These are phyloP conservation scores for Amblyjoppa proteus DNA, from an alignment of 2,888 invertebrate genomes.

Conservation along the genomic window DNA sequence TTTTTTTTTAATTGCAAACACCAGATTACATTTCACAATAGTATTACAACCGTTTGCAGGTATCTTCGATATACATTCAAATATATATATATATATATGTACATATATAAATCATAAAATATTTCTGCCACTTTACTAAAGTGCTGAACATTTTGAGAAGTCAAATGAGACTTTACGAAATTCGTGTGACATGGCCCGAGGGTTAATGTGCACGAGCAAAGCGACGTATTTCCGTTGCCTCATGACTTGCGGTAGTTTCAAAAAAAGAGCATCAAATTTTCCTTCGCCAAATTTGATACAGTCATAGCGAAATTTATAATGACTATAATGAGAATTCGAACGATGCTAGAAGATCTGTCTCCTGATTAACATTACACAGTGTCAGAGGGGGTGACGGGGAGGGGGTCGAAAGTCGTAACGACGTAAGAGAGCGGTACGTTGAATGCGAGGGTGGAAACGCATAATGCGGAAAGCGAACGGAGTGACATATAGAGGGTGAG, in stretches of 20 bases:
- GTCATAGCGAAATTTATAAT: neutral
- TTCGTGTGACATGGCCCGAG: neutral
- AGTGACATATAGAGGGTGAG: conserved; percentile 50
- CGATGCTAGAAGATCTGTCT: conserved; percentile 36
- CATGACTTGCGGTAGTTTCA: neutral
- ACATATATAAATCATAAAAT: no score
- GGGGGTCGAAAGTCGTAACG: conserved; percentile 62
- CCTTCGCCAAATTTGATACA: neutral
- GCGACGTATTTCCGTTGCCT: neutral
- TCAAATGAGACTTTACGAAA: no score
- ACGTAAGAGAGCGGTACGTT: conserved; percentile 63
- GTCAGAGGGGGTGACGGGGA: neutral
- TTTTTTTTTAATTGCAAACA: neutral
- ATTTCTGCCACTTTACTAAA: no score
- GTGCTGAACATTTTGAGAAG: no score
- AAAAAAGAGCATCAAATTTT: neutral
- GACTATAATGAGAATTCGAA: conserved; percentile 40
- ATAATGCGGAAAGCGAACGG: conserved; percentile 59
- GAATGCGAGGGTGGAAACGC: conserved; percentile 65
- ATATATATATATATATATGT: no score
- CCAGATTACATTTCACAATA: neutral
- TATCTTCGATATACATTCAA: no score
- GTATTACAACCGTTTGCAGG: neutral
- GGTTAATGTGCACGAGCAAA: neutral
- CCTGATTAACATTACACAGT: conserved; percentile 36